These are phyloP conservation scores for Pangasianodon hypophthalmus DNA, from an alignment of 2,113 vertebrate genomes.

Conservation along the genomic window DNA sequence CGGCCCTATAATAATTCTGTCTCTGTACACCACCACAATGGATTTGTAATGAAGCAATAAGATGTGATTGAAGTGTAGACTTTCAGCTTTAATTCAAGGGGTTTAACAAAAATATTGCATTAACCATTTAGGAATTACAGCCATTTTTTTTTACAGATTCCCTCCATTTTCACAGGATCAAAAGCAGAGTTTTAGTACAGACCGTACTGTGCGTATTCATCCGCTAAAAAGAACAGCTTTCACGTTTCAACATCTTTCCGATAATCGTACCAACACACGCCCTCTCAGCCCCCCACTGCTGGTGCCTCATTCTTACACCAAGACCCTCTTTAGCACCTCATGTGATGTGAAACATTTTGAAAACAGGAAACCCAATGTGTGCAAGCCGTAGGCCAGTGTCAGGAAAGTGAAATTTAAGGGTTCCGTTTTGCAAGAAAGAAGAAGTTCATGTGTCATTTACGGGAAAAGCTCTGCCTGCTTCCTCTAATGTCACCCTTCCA, in stretches of 20 bases:
- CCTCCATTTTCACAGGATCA: background rate
- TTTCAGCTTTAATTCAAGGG: background rate
- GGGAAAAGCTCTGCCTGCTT: slow-evolving; percentile 50
- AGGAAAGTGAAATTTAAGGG: slow-evolving; percentile 58
- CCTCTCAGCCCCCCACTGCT: background rate
- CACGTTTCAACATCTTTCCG: slow-evolving; percentile 9
- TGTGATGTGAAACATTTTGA: slow-evolving; percentile 44
- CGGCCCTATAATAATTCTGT: background rate
- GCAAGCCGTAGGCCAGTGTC: slow-evolving; percentile 40
- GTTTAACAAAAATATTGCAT: background rate
- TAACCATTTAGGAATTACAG: too few relatives aligned
- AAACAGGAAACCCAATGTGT: slow-evolving; percentile 57
- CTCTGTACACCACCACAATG: background rate
- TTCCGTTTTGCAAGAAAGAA: slow-evolving; percentile 57
- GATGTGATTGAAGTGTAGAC: background rate
- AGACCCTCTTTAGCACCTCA: background rate
- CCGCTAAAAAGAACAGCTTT: background rate
- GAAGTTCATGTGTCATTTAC: slow-evolving; percentile 54
- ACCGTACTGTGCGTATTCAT: background rate
- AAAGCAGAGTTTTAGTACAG: background rate
- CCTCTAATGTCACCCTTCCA: slow-evolving; percentile 41
- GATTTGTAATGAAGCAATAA: background rate
- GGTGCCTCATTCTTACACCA: slow-evolving; percentile 4
- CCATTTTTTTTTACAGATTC: background rate
- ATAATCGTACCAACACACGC: background rate